Percentiles rank a stretch among this genome's conserved stretches.
phyloP scores from a whole-genome alignment of 2,888 invertebrate species.

The Hoplodrina blanda region DNA sequence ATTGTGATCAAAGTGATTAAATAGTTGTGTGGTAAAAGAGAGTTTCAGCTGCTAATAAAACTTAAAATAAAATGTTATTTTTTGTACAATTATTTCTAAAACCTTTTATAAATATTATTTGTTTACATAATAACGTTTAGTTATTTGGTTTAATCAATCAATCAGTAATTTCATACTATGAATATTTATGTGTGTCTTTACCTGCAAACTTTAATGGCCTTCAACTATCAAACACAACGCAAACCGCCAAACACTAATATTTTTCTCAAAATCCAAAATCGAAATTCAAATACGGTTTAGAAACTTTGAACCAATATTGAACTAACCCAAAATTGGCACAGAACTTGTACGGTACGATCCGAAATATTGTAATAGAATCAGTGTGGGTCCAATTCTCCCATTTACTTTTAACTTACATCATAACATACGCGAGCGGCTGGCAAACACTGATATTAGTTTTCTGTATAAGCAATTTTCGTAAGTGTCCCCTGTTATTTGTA shows the following conservation, averaged over 20 bases:
- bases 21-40: too few relatives aligned
- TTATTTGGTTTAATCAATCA: neutral
- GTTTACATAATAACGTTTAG: too few relatives aligned
- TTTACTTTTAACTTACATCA: conserved; percentile 65
- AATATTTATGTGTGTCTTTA: too few relatives aligned
- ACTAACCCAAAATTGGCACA: conserved; percentile 38
- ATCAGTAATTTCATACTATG: neutral
- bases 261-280: conserved; percentile 24
- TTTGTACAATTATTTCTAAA: too few relatives aligned
- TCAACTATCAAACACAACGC: neutral
- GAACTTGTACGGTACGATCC: conserved; percentile 27
- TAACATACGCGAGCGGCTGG: conserved; percentile 80
- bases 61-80: too few relatives aligned
- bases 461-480: conserved; percentile 90
- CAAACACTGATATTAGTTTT: conserved; percentile 90
- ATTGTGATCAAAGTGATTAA: too few relatives aligned
- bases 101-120: too few relatives aligned
- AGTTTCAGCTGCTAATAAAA: too few relatives aligned
- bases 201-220: neutral
- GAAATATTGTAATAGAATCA: conserved; percentile 52
- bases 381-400: conserved; percentile 45
- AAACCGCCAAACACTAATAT: conserved; percentile 23
- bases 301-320: conserved; percentile 47
- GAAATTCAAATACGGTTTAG: conserved; percentile 33
- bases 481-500: conserved; percentile 87